Conservation (phyloP, 2,888 invertebrate genomes). For the Limenitis camilla region DNA sequence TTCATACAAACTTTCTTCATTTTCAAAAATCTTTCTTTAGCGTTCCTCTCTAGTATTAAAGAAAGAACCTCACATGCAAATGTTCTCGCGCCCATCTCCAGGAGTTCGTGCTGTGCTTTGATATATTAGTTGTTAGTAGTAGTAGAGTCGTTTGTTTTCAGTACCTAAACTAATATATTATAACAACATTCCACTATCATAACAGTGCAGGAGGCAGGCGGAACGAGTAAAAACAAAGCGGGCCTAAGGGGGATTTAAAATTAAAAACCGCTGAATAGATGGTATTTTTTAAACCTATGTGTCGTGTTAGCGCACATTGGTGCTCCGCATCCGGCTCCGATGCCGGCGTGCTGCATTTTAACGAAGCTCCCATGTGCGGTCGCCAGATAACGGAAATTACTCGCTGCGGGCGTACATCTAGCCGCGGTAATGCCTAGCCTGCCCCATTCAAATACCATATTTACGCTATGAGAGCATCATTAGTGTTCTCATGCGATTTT, state of each 20-base stretch:
- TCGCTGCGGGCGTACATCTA: conserved; percentile 30
- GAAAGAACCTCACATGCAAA: too few species aligned
- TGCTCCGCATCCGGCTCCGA: conserved; percentile 30
- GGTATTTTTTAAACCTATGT: conserved; percentile 29
- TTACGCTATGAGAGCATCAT: conserved; percentile 29
- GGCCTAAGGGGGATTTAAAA: conserved; percentile 29
- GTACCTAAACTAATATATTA: background rate
- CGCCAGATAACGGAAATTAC: conserved; percentile 38
- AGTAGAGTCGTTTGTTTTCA: background rate
- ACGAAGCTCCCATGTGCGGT: conserved; percentile 29
- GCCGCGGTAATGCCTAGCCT: conserved; percentile 23
- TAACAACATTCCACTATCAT: conserved; percentile 7
- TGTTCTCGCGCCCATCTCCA: too few species aligned
- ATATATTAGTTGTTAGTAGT: too few species aligned
- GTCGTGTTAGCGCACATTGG: conserved; percentile 31
- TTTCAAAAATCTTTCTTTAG: too few species aligned
- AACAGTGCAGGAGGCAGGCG: conserved; percentile 15
- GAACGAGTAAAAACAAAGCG: conserved; percentile 23
- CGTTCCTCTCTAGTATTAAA: too few species aligned
- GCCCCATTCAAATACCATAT: conserved; percentile 31
- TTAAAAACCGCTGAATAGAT: conserved; percentile 34
- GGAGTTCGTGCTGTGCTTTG: too few species aligned
- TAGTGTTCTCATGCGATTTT: conserved; percentile 23
- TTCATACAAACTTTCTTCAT: too few species aligned
- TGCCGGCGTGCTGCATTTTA: conserved; percentile 32